Conservation (phyloP, 2,113 vertebrate species). For the Chiloscyllium plagiosum region DNA sequence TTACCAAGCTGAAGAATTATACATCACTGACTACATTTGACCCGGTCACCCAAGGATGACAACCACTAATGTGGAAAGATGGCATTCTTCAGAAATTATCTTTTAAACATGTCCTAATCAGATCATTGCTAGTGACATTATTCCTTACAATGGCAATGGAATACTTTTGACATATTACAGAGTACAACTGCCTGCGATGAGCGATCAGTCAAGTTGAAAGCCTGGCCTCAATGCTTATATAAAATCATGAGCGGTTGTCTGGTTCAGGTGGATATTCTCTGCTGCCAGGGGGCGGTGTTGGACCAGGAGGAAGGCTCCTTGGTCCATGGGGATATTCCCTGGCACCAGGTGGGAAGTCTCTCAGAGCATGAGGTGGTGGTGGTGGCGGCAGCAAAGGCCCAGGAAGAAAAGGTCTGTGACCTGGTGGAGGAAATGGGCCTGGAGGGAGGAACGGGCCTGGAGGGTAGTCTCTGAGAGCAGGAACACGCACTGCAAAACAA, state of each 20-base stretch:
- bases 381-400: constrained; percentile 52
- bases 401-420: constrained; percentile 58
- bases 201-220: constrained; percentile 7
- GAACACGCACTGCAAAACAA: constrained; percentile 23
- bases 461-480: constrained; percentile 51
- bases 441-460: constrained; percentile 61
- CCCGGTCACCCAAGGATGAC: not conserved
- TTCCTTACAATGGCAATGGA: not conserved
- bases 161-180: constrained; percentile 11
- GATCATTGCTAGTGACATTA: not conserved
- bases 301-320: constrained; percentile 40
- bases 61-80: not conserved
- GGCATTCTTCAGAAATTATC: not conserved
- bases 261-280: constrained; percentile 37
- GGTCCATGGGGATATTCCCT: not conserved
- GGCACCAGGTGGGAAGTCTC: constrained; percentile 43
- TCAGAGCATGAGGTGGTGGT: constrained; percentile 48
- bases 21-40: not conserved
- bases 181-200: not conserved
- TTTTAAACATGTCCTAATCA: not conserved
- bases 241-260: constrained; percentile 8
- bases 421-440: constrained; percentile 53
- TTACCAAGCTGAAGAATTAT: constrained; percentile 1
- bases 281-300: constrained; percentile 37
- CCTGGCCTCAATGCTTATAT: not conserved